Conservation (phyloP, 2,888 invertebrate species). For the Boloria selene region DNA sequence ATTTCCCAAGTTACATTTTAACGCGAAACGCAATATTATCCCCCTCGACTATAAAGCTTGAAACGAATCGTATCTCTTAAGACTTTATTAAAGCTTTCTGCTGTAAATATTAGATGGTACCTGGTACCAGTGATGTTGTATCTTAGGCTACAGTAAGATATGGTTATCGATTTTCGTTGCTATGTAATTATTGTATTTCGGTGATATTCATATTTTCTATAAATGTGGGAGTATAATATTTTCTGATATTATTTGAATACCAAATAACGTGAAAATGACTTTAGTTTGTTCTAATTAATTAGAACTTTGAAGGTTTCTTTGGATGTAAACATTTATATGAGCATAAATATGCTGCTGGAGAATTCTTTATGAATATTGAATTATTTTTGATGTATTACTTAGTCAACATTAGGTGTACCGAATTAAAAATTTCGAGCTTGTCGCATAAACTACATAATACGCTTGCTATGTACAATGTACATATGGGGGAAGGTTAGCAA, state of each 20-base stretch:
- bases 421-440: background rate
- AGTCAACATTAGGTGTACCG: background rate
- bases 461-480: background rate
- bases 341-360: too few relatives aligned
- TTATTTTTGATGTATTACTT: background rate
- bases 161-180: background rate
- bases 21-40: conserved; percentile 13
- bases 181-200: background rate
- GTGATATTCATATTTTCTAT: too few relatives aligned
- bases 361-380: too few relatives aligned
- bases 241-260: background rate
- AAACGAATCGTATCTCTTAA: conserved; percentile 42
- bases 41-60: conserved; percentile 40
- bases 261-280: too few relatives aligned
- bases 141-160: background rate
- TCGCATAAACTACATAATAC: background rate
- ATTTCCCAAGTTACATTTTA: conserved; percentile 13
- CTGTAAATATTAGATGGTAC: conserved; percentile 16
- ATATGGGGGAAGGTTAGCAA: conserved; percentile 29
- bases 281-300: too few relatives aligned
- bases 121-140: background rate
- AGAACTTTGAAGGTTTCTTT: too few relatives aligned
- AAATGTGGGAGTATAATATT: too few relatives aligned
- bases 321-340: too few relatives aligned
- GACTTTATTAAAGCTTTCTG: conserved; percentile 45